Evolutionary conservation across 2,888 invertebrate genomes (phyloP).

Genomic region (Erynnis tages): DNA sequence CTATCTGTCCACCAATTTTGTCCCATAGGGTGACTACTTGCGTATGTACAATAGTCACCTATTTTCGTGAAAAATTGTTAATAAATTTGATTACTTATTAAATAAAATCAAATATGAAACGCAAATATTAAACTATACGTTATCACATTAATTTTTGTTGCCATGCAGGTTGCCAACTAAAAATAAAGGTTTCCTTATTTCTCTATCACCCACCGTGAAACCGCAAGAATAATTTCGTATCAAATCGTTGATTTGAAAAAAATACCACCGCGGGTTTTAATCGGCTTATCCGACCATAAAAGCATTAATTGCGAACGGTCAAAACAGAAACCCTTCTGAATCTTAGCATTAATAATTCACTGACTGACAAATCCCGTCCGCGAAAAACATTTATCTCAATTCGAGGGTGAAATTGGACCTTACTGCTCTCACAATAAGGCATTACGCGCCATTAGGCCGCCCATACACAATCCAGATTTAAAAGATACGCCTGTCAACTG

Average conservation of each 20-base stretch:
- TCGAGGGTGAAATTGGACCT: constrained; percentile 21
- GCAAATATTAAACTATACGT: neutral
- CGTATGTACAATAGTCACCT: no score
- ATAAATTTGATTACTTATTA: no score
- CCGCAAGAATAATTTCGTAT: constrained; percentile 8
- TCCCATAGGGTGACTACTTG: no score
- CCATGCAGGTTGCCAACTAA: no score
- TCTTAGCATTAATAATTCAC: constrained; percentile 46
- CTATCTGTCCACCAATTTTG: no score
- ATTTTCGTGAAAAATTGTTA: no score
- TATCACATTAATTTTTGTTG: no score
- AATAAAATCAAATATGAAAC: neutral
- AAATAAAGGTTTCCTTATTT: no score
- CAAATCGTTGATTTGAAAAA: constrained; percentile 11
- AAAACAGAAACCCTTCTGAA: constrained; percentile 52
- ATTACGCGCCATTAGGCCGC: constrained; percentile 17
- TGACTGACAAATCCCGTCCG: constrained; percentile 65
- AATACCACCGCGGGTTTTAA: constrained; percentile 38
- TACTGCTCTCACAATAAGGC: constrained; percentile 11
- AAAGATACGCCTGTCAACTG: constrained; percentile 31
- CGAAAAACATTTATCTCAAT: constrained; percentile 25
- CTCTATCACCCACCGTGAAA: neutral
- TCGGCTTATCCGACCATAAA: constrained; percentile 51
- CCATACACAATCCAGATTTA: constrained; percentile 29
- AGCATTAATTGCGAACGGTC: constrained; percentile 58